These are phyloP conservation scores for Anabacerthia variegaticeps DNA, from an alignment of 2,797 vertebrate genomes.

Conservation along the genomic window DNA sequence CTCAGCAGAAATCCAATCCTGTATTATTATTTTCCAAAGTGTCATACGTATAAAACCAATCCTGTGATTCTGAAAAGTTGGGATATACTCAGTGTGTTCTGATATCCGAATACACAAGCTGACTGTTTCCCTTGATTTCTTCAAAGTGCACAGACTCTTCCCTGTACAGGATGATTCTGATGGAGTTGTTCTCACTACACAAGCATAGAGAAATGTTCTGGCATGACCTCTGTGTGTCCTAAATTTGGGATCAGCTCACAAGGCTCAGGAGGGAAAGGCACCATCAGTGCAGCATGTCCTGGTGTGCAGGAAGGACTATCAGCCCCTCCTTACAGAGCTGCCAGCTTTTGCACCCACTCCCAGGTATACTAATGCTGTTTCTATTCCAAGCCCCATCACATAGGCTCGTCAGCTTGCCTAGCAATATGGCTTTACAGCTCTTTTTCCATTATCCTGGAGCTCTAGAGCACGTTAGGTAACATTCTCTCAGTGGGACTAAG, in stretches of 20 bases:
- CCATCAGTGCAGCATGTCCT: not conserved
- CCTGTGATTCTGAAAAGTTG: not conserved
- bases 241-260: not conserved
- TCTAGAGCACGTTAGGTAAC: not conserved
- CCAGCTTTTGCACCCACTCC: not conserved
- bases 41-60: not conserved
- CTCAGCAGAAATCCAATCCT: not conserved
- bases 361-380: not conserved
- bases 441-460: not conserved
- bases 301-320: not conserved
- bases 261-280: not conserved
- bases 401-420: not conserved
- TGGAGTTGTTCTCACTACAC: not conserved
- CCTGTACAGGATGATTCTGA: not conserved
- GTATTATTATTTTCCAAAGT: not conserved
- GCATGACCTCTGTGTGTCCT: not conserved
- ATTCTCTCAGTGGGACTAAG: not conserved
- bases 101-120: not conserved
- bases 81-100: not conserved
- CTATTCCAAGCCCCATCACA: not conserved
- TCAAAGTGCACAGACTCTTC: not conserved
- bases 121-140: not conserved
- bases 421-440: not conserved
- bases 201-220: not conserved
- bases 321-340: not conserved